Base-by-base conservation (phyloP, 2,797 vertebrate genomes). In the Xenentodon cancila region DNA sequence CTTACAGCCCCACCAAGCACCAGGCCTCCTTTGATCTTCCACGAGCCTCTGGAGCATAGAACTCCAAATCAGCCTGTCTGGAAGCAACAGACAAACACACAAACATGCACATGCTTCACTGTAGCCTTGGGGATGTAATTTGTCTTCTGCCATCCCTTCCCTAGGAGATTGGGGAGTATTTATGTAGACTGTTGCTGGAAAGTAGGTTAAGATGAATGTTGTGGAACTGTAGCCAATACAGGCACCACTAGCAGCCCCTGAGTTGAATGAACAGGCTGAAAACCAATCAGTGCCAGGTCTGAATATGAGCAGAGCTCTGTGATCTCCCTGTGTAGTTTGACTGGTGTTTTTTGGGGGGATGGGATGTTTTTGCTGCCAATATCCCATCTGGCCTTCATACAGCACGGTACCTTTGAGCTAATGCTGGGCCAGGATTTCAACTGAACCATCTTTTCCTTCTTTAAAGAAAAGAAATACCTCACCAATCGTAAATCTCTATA, bases 161-260 rank as follows among this genome's bases (percentile, higher is more conserved):
- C 72, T 67, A 21, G 30, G 82, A 88, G 85, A 85, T 76, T 59
- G 72, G 77, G 71, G 79, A 73, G 84, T 82, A 58, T 90, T 89
- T 91, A 88, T 92, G 87, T 77, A 88, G 89, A 89, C 91, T 91
- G 89, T 85, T 82, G 80, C 82, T 78, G 80, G 66, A 90, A 91
- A 93, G 84, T 91, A 90, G 91, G 91, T 91, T 88, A 89, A 90
- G 87, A 91, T 90, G 79, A 90, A 90, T 84, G 84, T 81, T 73
- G 79, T 79, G 50, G 47, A 68, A 70, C 75, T 61, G 69, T 20
- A 68, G 44, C 64, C 73, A 64, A 77, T 60, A 70, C 69, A 57
- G 73, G 79, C 72, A 32, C 47, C 71, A 73, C 84, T 71, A 85
- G 52, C 73, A 71, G 75, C 75, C 73, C 72, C 53, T 44, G 71